A percentile compares a stretch with the other conserved stretches of the same genome.
Conservation (phyloP, 2,888 invertebrate species). For the Drosophila antonietae region DNA sequence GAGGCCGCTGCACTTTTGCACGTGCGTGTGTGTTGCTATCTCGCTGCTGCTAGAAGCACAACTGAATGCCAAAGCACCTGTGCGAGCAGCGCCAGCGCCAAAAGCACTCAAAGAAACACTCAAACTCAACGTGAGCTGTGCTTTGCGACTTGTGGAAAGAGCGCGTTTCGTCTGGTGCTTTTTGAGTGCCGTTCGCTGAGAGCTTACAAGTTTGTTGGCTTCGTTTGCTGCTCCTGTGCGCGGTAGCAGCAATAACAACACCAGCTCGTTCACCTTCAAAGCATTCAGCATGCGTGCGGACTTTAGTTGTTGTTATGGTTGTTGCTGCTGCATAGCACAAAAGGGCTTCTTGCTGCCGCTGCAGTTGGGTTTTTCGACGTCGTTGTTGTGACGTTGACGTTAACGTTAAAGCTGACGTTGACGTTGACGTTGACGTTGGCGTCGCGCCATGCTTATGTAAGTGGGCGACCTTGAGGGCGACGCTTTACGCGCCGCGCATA, state of each 20-base stretch:
- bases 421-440: constrained; percentile 6
- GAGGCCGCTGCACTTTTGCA: constrained; percentile 63
- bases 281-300: constrained; percentile 41
- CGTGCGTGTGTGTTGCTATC: constrained; percentile 55
- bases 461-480: constrained; percentile 61
- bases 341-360: constrained; percentile 52
- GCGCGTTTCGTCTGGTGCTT: constrained; percentile 49
- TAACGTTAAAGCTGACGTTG: not conserved
- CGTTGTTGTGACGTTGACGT: constrained; percentile 58
- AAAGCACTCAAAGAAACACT: constrained; percentile 47
- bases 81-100: constrained; percentile 8
- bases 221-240: constrained; percentile 51
- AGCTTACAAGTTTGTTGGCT: constrained; percentile 71
- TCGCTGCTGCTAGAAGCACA: constrained; percentile 50
- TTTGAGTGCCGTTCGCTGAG: constrained; percentile 24
- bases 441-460: constrained; percentile 58
- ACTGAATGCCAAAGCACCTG: constrained; percentile 68
- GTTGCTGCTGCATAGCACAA: constrained; percentile 26
- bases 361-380: constrained; percentile 60
- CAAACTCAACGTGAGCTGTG: constrained; percentile 29
- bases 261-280: constrained; percentile 69
- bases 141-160: constrained; percentile 46
- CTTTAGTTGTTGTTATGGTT: constrained; percentile 6
- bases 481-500: constrained; percentile 45
- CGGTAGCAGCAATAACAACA: constrained; percentile 14